A percentile compares a stretch with the other conserved stretches of the same genome.
Conservation (phyloP, 2,888 invertebrate genomes). For the Heterodera filipjevi region DNA sequence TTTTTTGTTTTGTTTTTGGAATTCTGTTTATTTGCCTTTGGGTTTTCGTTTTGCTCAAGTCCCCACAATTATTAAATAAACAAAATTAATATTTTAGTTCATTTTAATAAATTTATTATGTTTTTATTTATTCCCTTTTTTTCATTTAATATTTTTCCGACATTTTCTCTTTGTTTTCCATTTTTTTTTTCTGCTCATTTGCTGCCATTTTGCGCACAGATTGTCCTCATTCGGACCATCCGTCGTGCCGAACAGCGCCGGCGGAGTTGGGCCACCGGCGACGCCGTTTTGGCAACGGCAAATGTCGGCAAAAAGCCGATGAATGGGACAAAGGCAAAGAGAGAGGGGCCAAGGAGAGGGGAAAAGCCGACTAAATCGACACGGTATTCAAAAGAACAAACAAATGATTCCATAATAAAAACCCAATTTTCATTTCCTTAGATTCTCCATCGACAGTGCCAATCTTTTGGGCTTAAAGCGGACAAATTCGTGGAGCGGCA, state of each 20-base stretch:
- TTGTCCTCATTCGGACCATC: conserved; percentile 78
- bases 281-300: background rate
- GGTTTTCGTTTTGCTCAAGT: too few relatives aligned
- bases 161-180: background rate
- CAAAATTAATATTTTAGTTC: too few relatives aligned
- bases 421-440: background rate
- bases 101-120: too few relatives aligned
- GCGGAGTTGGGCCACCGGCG: conserved; percentile 43
- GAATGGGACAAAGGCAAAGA: background rate
- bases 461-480: background rate
- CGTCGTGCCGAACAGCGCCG: conserved; percentile 77
- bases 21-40: too few relatives aligned
- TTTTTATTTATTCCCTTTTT: too few relatives aligned
- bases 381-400: background rate
- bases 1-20: too few relatives aligned
- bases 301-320: background rate
- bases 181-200: background rate
- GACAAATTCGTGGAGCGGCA: background rate
- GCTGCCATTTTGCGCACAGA: background rate
- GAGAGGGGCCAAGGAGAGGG: background rate
- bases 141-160: too few relatives aligned
- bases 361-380: background rate
- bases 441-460: background rate
- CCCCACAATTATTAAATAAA: too few relatives aligned
- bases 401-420: background rate